Evolutionary conservation across 2,113 vertebrate species (phyloP).

Genomic region (Tragulus kanchil): DNA sequence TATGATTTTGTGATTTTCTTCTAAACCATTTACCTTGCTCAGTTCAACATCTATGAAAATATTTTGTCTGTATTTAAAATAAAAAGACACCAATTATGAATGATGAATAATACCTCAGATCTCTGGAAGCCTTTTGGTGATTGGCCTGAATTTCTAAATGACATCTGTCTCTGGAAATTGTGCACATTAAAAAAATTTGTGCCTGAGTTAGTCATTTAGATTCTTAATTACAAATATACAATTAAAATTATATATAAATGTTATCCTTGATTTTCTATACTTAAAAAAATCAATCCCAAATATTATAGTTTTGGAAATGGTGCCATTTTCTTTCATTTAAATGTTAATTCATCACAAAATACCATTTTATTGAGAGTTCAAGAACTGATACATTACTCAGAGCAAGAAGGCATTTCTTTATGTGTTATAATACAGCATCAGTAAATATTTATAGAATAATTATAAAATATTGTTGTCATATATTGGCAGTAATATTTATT

Average conservation of each 20-base stretch:
- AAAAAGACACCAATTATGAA: neutral
- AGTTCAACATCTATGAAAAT: neutral
- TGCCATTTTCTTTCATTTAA: neutral
- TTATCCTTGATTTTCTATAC: neutral
- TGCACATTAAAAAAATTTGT: neutral
- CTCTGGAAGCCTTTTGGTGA: neutral
- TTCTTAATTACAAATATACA: neutral
- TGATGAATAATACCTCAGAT: neutral
- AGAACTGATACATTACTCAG: neutral
- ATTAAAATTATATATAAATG: neutral
- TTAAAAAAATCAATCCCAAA: neutral
- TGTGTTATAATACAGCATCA: neutral
- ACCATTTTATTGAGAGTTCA: neutral
- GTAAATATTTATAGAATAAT: conserved; percentile 19
- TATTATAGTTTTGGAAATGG: neutral
- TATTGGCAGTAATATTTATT: neutral
- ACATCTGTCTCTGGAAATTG: neutral
- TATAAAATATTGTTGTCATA: neutral
- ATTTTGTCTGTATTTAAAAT: neutral
- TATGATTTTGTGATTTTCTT: conserved; percentile 47
- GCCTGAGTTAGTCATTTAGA: neutral
- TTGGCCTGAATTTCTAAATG: neutral
- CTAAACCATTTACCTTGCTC: neutral
- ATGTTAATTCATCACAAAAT: neutral
- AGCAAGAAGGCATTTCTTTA: conserved; percentile 21